Evolutionary conservation across 2,113 vertebrate genomes (phyloP).

Genomic region (Turdus rufiventris): DNA sequence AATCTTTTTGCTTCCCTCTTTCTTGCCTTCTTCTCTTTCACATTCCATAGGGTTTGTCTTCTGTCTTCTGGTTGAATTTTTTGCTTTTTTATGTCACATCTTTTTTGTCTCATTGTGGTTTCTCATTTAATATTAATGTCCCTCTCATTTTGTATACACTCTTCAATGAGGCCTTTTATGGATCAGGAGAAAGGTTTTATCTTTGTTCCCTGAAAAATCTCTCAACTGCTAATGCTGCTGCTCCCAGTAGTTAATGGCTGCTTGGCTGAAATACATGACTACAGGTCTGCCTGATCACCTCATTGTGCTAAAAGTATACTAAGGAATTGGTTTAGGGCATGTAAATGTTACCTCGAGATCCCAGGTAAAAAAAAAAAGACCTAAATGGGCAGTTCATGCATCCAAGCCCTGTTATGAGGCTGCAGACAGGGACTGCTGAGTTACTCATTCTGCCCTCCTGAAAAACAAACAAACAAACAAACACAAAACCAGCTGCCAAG

Average conservation of each 20-base stretch:
- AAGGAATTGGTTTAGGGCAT: neutral
- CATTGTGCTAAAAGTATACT: neutral
- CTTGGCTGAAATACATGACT: neutral
- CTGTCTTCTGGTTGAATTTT: neutral
- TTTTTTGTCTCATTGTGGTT: neutral
- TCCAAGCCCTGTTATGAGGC: neutral
- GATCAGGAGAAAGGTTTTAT: neutral
- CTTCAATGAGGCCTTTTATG: neutral
- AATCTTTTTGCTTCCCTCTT: neutral
- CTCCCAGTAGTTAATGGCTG: neutral
- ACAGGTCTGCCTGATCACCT: neutral
- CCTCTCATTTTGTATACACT: neutral
- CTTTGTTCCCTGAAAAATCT: neutral
- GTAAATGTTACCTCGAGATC: conserved; percentile 24
- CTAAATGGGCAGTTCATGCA: neutral
- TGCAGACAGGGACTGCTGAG: neutral
- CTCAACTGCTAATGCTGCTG: neutral
- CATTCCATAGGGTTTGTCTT: neutral
- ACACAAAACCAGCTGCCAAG: neutral
- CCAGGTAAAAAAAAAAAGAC: neutral
- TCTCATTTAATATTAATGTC: neutral
- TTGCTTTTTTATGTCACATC: neutral
- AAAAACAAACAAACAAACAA: neutral
- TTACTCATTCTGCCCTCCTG: neutral
- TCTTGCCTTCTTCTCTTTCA: neutral